A percentile compares a stretch with the other conserved stretches of the same genome.
phyloP scores from a whole-genome alignment of 2,797 vertebrate genomes.

The Dromococcyx pavoninus region DNA sequence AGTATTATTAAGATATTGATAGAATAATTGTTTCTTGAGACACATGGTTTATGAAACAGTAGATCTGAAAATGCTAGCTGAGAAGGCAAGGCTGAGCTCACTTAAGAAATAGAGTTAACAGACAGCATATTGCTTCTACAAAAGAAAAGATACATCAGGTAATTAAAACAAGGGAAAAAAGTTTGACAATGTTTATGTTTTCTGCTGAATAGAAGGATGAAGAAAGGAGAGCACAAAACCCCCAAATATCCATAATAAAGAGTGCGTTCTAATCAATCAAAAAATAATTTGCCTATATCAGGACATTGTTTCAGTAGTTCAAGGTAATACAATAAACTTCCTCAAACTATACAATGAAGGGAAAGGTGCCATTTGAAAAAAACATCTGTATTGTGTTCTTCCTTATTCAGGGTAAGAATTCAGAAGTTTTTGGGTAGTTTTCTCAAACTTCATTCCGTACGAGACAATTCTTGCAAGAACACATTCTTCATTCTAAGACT shows the following conservation, averaged over 20 bases:
- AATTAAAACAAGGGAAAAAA: background rate
- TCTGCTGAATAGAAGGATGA: background rate
- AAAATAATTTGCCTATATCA: background rate
- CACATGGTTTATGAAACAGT: background rate
- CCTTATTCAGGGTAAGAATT: background rate
- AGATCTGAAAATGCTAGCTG: background rate
- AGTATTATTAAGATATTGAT: background rate
- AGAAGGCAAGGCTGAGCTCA: background rate
- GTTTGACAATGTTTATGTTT: background rate
- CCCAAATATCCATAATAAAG: background rate
- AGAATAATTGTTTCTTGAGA: background rate
- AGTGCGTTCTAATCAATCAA: background rate
- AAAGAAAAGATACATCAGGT: background rate
- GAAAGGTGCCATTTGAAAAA: background rate
- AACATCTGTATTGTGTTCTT: background rate
- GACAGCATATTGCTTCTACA: background rate
- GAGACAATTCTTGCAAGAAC: background rate
- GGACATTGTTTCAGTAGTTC: background rate
- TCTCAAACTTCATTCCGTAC: background rate
- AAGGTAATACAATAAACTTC: background rate
- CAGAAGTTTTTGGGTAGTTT: background rate
- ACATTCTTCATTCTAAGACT: background rate
- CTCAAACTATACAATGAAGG: background rate
- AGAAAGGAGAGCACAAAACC: background rate
- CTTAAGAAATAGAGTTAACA: background rate